Evolutionary conservation across 1,140 invertebrate species (phyloP).

Genomic region (Coenobita brevimanus): DNA sequence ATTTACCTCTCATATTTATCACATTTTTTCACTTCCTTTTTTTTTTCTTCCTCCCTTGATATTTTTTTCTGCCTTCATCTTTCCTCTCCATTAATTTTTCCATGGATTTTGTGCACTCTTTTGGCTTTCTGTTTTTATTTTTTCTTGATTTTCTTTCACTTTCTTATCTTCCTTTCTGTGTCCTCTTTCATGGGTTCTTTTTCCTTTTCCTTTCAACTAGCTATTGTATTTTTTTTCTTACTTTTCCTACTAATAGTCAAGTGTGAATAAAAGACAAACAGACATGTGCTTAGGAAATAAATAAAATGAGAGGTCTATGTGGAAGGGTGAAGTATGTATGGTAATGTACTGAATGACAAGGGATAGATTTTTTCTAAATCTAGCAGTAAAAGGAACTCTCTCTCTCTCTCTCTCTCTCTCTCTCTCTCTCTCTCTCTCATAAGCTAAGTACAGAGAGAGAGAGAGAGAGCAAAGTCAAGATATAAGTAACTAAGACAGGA

Average conservation of each 20-base stretch:
- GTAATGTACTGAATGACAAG: too few species aligned
- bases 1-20: background rate
- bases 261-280: too few species aligned
- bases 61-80: background rate
- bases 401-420: constrained; percentile 22
- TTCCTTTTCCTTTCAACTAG: background rate
- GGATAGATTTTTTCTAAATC: too few species aligned
- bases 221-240: too few species aligned
- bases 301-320: too few species aligned
- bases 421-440: background rate
- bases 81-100: background rate
- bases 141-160: background rate
- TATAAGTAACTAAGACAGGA: background rate
- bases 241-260: too few species aligned
- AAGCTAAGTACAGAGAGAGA: background rate
- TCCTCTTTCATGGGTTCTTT: background rate
- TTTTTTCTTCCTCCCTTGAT: background rate
- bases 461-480: too few species aligned
- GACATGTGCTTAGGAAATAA: too few species aligned
- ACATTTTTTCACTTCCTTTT: background rate
- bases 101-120: background rate
- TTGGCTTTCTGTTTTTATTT: background rate
- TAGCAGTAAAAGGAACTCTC: too few species aligned
- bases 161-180: background rate
- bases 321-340: too few species aligned